Conservation (phyloP, 2,888 invertebrate genomes). For the Deilephila porcellus region DNA sequence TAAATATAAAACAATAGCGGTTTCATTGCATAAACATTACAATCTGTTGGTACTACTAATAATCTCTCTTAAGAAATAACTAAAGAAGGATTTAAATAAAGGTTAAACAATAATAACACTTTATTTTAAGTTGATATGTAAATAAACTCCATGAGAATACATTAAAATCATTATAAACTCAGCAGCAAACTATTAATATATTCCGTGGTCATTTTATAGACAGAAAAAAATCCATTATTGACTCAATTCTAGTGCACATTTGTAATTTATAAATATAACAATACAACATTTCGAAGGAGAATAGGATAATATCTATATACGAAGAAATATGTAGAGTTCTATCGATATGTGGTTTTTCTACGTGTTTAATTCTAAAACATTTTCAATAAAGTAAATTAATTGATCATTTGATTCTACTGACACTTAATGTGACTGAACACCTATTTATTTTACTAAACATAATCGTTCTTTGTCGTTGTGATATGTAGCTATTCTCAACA, state of each 20-base stretch:
- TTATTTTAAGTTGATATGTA: background rate
- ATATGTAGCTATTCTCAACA: conserved; percentile 45
- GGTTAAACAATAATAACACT: conserved; percentile 18
- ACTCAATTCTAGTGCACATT: background rate
- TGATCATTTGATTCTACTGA: background rate
- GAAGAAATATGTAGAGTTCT: background rate
- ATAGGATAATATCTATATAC: background rate
- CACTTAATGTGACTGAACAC: background rate
- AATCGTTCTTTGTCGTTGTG: conserved; percentile 35
- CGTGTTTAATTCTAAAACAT: background rate
- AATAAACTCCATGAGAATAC: background rate
- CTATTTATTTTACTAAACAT: background rate
- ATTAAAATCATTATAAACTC: background rate
- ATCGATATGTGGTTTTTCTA: background rate
- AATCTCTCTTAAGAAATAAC: background rate
- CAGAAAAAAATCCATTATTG: background rate
- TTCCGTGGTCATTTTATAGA: background rate
- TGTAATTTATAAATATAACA: background rate
- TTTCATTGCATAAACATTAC: too few species aligned
- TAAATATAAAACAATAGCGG: too few species aligned
- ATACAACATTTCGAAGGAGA: too few species aligned
- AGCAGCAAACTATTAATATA: background rate
- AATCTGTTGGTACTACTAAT: background rate
- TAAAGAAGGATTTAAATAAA: background rate
- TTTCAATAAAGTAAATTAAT: background rate